These are phyloP conservation scores for Scleropages formosus DNA, from an alignment of 2,797 vertebrate species.

Conservation along the genomic window DNA sequence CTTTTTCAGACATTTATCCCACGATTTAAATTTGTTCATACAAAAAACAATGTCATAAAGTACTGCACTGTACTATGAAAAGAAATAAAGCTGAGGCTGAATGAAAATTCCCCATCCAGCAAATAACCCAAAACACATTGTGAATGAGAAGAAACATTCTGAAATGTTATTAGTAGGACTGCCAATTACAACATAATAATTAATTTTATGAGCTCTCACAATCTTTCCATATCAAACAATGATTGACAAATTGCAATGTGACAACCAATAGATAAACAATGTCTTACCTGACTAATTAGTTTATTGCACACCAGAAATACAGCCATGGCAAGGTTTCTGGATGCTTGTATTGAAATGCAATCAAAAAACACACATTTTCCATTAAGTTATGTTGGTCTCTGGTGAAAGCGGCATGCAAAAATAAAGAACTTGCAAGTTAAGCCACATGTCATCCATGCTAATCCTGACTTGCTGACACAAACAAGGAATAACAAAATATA, in stretches of 20 bases:
- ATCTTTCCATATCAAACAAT: conserved; percentile 21
- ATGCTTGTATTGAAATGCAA: not conserved
- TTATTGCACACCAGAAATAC: conserved; percentile 15
- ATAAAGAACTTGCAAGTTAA: not conserved
- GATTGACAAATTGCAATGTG: conserved; percentile 22
- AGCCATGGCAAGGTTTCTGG: not conserved
- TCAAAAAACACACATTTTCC: not conserved
- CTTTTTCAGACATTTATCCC: too few species aligned
- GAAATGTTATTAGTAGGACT: conserved; percentile 18
- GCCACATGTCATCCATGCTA: conserved; percentile 16
- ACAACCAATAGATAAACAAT: conserved; percentile 10
- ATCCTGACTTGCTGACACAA: not conserved
- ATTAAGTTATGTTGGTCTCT: not conserved
- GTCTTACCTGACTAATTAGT: conserved; percentile 29
- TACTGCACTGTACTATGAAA: too few species aligned
- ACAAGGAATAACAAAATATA: not conserved
- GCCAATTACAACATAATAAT: conserved; percentile 1
- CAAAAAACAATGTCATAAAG: too few species aligned
- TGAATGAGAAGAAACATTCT: conserved; percentile 13
- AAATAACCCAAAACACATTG: not conserved
- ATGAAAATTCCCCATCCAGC: not conserved
- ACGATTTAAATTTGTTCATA: too few species aligned
- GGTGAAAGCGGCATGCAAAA: not conserved
- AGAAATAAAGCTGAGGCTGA: too few species aligned
- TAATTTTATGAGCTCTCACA: not conserved